Evolutionary conservation across 2,888 invertebrate genomes (phyloP).

Genomic region (Polylopha cassiicola): DNA sequence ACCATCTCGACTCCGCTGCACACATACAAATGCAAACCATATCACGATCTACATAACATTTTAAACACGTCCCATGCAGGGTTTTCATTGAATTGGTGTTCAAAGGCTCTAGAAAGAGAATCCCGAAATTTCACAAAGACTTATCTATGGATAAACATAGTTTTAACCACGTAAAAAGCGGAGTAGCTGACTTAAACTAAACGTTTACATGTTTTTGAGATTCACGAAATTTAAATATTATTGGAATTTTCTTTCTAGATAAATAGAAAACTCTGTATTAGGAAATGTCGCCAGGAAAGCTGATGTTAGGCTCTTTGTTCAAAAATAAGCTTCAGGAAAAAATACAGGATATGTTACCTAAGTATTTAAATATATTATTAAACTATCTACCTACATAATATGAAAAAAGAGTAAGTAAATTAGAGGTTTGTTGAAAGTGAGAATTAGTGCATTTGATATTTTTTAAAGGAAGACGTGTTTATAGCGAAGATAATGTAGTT

Average conservation of each 20-base stretch:
- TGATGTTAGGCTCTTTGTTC: constrained; percentile 13
- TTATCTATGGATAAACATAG: constrained; percentile 3
- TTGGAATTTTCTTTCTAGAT: constrained; percentile 15
- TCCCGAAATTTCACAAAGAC: constrained; percentile 1
- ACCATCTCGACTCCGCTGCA: constrained; percentile 35
- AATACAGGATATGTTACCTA: too few species aligned
- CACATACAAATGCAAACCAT: constrained; percentile 1
- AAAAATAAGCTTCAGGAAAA: too few species aligned
- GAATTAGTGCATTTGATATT: too few species aligned
- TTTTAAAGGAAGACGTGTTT: too few species aligned
- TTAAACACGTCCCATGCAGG: constrained; percentile 10
- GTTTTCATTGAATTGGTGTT: constrained; percentile 9
- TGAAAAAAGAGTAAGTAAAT: too few species aligned
- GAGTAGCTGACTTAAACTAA: constrained; percentile 4
- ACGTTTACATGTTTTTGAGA: too few species aligned
- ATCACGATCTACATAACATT: constrained; percentile 6
- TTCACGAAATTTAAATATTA: too few species aligned
- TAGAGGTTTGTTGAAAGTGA: too few species aligned
- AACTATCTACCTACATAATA: too few species aligned
- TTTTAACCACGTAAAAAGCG: constrained; percentile 5
- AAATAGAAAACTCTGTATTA: constrained; percentile 17
- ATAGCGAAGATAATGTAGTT: too few species aligned
- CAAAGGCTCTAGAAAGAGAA: constrained; percentile 17
- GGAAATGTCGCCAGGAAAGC: constrained; percentile 25
- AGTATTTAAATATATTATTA: too few species aligned